Evolutionary conservation across 30 jellyfish, hydroid and myxozoan species (phyloP).

Genomic region (Cassiopea andromeda): DNA sequence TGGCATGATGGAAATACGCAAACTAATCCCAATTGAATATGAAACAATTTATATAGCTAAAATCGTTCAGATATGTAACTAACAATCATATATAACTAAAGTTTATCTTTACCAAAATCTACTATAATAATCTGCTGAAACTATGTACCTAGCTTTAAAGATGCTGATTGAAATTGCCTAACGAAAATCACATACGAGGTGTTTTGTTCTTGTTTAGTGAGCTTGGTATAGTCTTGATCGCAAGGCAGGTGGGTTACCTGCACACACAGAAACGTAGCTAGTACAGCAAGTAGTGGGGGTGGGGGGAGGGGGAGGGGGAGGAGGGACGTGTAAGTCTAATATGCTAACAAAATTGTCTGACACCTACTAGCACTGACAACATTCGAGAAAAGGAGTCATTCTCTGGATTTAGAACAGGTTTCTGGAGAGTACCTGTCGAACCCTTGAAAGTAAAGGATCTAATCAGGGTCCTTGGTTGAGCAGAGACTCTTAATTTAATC

Average conservation of each 20-base stretch:
- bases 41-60: background rate
- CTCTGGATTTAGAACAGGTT: no score
- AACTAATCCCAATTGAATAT: background rate
- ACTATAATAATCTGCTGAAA: constrained; percentile 7
- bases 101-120: background rate
- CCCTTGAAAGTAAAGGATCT: no score
- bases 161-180: background rate
- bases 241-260: background rate
- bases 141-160: background rate
- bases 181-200: background rate
- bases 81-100: constrained; percentile 3
- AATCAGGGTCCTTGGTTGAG: no score
- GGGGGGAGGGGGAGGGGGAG: no score
- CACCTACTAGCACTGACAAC: no score
- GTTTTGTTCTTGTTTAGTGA: background rate
- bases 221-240: background rate
- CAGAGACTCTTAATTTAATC: no score
- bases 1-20: background rate
- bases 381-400: no score
- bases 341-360: no score
- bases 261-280: background rate
- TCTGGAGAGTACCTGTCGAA: no score
- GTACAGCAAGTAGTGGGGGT: no score
- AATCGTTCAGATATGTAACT: constrained; percentile 6
- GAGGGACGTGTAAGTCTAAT: no score